Evolutionary conservation across 2,113 vertebrate genomes (phyloP), one percentile per base, ranked within the genome.

Genomic region (Mormyrus lacerda): DNA sequence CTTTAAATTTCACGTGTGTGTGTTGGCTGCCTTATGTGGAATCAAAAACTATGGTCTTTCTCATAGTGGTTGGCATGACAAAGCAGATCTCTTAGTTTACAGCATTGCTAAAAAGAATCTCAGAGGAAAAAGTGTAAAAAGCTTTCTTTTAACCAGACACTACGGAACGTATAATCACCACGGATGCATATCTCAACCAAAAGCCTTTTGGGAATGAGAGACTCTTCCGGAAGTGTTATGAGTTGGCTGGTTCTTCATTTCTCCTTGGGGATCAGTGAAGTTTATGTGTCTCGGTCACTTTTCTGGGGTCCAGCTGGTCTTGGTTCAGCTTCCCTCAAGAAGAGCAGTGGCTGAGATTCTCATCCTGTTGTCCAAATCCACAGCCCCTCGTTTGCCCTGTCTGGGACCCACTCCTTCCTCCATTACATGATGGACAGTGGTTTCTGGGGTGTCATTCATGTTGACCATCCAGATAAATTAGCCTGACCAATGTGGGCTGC

Each of bases 391-490:
- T 21, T 58, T 6, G 85, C 50, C 76, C 47, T 10, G 6, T 87
- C 83, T 31, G 2, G 85, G 48, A 53, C 85, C 85, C 48, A 5
- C 3, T 61, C 55, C 39, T 89, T 89, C 44, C 19, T 13, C 76
- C 87, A 86, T 90, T 73, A 87, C 86, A 89, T 91, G 91, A 73
- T 83, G 4, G 85, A 47, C 44, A 55, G 91, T 94, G 89, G 87
- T 55, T 91, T 90, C 84, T 90, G 89, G 89, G 87, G 48, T 10
- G 50, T 85, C 51, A 92, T 93, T 90, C 47, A 88, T 91, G 39
- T 91, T 92, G 91, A 89, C 90, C 89, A 91, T 92, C 88, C 91
- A 92, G 2, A 79, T 79, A 42, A 79, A 79, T 79, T 79, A 79
- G 15, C 73, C 31, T 79, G 31, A 79, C 73, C 73, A 42, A 42